Evolutionary conservation across 53 echinoderm and acorn worm genomes (phyloP).

Genomic region (Holothuria leucospilota): DNA sequence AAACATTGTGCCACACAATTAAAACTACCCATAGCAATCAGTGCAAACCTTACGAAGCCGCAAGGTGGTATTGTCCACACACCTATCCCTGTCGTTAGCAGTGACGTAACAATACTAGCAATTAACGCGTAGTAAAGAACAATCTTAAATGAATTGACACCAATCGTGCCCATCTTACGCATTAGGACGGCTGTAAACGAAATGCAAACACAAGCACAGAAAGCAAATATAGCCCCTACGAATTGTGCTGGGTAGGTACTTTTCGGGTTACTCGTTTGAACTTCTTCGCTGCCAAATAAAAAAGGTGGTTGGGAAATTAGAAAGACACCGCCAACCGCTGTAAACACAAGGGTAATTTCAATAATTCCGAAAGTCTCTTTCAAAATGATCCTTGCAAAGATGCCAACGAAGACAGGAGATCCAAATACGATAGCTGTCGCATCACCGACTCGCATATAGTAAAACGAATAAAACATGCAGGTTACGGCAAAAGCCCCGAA

Average conservation of each 20-base stretch:
- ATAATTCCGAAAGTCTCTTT: conserved; percentile 27
- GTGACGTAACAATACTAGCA: not conserved
- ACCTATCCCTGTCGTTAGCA: not conserved
- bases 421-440: conserved; percentile 39
- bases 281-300: conserved; percentile 8
- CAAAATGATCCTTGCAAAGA: conserved; percentile 8
- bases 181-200: not conserved
- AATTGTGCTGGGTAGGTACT: not conserved
- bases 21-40: not conserved
- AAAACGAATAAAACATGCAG: not conserved
- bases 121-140: conserved; percentile 3
- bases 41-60: not conserved
- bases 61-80: conserved; percentile 23
- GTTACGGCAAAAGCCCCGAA: conserved; percentile 2
- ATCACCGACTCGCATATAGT: conserved; percentile 18
- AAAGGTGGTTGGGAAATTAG: conserved; percentile 40
- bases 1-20: conserved; percentile 3
- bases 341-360: not conserved
- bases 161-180: conserved; percentile 3
- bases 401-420: conserved; percentile 21
- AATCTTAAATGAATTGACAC: conserved; percentile 11
- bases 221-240: not conserved
- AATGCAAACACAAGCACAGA: not conserved
- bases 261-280: too few species aligned
- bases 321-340: conserved; percentile 5